These are phyloP conservation scores for Drosophila ogumai DNA, from an alignment of 1,140 invertebrate genomes.

Conservation along the genomic window DNA sequence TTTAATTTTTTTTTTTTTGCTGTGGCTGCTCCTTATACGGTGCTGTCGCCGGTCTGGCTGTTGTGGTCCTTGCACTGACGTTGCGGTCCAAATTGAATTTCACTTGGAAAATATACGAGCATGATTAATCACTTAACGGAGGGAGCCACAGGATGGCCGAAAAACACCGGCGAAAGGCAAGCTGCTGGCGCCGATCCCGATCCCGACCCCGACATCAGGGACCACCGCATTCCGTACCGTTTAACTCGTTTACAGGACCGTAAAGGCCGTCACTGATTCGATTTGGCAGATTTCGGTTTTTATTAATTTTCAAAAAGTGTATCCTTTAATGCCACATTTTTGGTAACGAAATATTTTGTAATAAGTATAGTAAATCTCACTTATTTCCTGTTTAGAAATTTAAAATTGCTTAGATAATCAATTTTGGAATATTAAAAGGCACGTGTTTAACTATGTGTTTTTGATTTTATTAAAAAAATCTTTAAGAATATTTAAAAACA, in stretches of 20 bases:
- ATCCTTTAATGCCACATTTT: slow-evolving; percentile 6
- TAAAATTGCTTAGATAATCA: background rate
- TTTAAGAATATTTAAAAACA: too few relatives aligned
- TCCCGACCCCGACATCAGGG: slow-evolving; percentile 1
- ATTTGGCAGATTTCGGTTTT: slow-evolving; percentile 26
- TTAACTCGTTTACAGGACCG: slow-evolving; percentile 36
- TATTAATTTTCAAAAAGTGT: slow-evolving; percentile 11
- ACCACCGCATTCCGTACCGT: slow-evolving; percentile 11
- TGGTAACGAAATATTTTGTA: background rate
- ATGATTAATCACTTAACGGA: slow-evolving; percentile 76
- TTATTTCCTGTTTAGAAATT: background rate
- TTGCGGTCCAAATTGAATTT: slow-evolving; percentile 75
- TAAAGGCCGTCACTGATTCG: slow-evolving; percentile 24
- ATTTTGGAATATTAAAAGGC: background rate
- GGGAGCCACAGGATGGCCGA: slow-evolving; percentile 18
- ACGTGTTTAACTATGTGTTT: too few relatives aligned
- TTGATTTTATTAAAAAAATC: background rate
- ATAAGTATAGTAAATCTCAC: background rate
- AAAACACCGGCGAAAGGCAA: slow-evolving; percentile 22
- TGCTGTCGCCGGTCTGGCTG: slow-evolving; percentile 28
- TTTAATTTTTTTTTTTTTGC: slow-evolving; percentile 34
- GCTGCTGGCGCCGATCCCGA: slow-evolving; percentile 13
- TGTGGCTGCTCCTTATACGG: slow-evolving; percentile 10
- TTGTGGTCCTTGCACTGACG: slow-evolving; percentile 51
- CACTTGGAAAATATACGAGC: slow-evolving; percentile 74